Conservation (phyloP, 2,113 vertebrate species). For the Gallinago jamesoni region DNA sequence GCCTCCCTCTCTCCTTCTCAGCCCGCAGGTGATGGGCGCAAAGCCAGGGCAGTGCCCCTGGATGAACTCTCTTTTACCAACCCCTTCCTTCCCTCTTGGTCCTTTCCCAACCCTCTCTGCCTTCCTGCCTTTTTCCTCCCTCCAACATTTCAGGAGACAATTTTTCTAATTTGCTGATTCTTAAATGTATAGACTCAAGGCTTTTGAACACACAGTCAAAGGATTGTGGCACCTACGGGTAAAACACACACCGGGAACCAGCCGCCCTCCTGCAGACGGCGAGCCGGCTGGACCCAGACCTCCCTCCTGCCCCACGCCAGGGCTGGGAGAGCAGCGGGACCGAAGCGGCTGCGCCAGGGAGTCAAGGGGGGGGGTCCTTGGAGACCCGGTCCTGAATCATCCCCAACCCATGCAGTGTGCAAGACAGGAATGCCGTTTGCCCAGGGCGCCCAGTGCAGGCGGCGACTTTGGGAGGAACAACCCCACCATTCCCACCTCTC, state of each 20-base stretch:
- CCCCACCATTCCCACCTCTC: background rate
- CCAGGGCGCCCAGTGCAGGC: background rate
- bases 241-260: background rate
- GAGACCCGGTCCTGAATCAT: background rate
- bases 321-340: background rate
- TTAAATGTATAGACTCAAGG: slow-evolving; percentile 58
- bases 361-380: background rate
- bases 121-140: slow-evolving; percentile 32
- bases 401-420: background rate
- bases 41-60: slow-evolving; percentile 7
- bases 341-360: background rate
- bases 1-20: background rate
- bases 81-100: background rate
- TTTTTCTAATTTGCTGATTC: slow-evolving; percentile 69
- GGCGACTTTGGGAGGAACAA: background rate
- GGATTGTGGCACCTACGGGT: slow-evolving; percentile 63
- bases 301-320: background rate
- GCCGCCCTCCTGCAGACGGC: background rate
- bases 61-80: slow-evolving; percentile 33
- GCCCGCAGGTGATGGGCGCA: background rate
- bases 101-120: background rate
- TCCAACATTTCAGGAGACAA: slow-evolving; percentile 55
- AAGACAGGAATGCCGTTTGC: background rate
- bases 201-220: slow-evolving; percentile 61
- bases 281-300: background rate